These are phyloP conservation scores for Parapsyche elsis DNA, from an alignment of 1,140 invertebrate genomes.

Conservation along the genomic window DNA sequence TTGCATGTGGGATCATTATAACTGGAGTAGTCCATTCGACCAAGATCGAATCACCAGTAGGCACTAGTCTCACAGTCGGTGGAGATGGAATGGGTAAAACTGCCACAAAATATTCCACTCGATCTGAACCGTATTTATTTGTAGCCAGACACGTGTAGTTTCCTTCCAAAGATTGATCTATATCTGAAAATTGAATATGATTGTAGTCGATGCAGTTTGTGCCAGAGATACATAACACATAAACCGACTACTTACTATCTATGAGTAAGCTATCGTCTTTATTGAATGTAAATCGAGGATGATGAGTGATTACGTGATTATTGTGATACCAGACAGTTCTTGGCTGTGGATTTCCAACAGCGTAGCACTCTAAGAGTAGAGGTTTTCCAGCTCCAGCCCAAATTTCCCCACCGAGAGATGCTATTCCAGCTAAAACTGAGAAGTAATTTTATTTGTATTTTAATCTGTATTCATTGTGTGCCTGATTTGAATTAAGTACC, in stretches of 20 bases:
- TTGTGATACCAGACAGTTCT: slow-evolving; percentile 73
- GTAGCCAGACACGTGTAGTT: slow-evolving; percentile 88
- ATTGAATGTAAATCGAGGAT: slow-evolving; percentile 72
- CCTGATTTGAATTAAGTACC: slow-evolving; percentile 54
- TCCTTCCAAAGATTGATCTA: slow-evolving; percentile 76
- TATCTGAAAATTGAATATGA: slow-evolving; percentile 58
- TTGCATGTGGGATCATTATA: slow-evolving; percentile 32
- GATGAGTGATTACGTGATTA: slow-evolving; percentile 72
- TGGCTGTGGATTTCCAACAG: slow-evolving; percentile 73
- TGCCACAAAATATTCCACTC: slow-evolving; percentile 80
- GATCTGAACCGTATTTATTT: slow-evolving; percentile 86
- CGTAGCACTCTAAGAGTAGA: slow-evolving; percentile 69
- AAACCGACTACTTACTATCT: slow-evolving; percentile 65
- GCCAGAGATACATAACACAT: neutral
- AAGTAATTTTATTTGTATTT: slow-evolving; percentile 9
- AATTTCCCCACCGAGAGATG: slow-evolving; percentile 63
- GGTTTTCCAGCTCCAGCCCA: slow-evolving; percentile 61
- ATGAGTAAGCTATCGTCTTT: slow-evolving; percentile 72
- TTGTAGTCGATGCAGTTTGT: neutral
- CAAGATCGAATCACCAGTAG: slow-evolving; percentile 73
- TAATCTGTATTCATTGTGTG: neutral
- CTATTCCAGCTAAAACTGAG: slow-evolving; percentile 65
- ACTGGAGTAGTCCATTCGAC: slow-evolving; percentile 75
- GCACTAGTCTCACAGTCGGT: slow-evolving; percentile 72
- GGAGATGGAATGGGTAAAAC: slow-evolving; percentile 80